Evolutionary conservation across 1,140 invertebrate genomes (phyloP).

Genomic region (Dinothrombium tinctorium): DNA sequence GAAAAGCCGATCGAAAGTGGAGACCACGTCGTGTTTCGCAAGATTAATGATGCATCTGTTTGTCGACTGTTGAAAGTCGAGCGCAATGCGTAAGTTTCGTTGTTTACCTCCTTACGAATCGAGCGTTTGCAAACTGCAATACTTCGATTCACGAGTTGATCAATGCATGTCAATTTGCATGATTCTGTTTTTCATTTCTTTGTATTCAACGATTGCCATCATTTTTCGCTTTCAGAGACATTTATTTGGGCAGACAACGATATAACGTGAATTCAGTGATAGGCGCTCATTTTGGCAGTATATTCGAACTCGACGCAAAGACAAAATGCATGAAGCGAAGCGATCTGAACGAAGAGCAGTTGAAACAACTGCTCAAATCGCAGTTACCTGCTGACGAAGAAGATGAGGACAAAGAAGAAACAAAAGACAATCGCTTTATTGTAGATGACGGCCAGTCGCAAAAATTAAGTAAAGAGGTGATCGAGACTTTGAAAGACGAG

Average conservation of each 20-base stretch:
- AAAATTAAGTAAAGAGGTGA: constrained; percentile 52
- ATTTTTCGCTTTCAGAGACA: no score
- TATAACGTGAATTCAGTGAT: background rate
- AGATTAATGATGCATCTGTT: no score
- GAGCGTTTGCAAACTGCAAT: no score
- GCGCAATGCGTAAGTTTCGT: no score
- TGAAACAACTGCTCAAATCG: background rate
- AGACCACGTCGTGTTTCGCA: no score
- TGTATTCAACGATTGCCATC: no score
- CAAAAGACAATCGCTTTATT: constrained; percentile 54
- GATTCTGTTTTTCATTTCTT: no score
- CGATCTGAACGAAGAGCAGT: background rate
- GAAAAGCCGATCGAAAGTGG: no score
- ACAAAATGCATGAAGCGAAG: background rate
- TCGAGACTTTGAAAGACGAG: constrained; percentile 42
- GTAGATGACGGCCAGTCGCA: constrained; percentile 63
- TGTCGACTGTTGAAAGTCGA: no score
- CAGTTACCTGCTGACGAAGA: background rate
- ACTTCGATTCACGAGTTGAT: no score
- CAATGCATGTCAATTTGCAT: no score
- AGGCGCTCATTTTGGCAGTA: background rate
- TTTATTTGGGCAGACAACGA: background rate
- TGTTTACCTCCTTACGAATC: no score
- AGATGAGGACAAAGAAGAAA: background rate
- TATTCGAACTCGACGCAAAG: background rate